These are phyloP conservation scores for Gerris lacustris DNA, from an alignment of 2,888 invertebrate genomes.

Conservation along the genomic window DNA sequence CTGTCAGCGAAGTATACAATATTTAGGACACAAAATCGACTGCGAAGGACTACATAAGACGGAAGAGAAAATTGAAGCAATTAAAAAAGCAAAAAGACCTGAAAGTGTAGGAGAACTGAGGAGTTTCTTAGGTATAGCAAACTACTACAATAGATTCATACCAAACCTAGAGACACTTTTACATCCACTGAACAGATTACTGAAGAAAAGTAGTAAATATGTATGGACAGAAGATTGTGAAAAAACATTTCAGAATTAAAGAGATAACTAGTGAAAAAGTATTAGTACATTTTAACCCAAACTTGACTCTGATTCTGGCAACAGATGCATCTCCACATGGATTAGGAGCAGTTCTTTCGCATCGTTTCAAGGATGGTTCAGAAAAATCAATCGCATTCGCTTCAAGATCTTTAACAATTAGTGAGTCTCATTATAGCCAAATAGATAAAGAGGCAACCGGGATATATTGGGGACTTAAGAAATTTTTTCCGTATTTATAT, in stretches of 20 bases:
- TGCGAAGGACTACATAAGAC: constrained; percentile 15
- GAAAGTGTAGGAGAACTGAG: constrained; percentile 7
- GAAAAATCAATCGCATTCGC: constrained; percentile 16
- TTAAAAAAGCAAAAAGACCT: constrained; percentile 10
- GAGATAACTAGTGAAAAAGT: constrained; percentile 16
- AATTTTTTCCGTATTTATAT: too few relatives aligned
- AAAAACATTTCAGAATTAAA: neutral
- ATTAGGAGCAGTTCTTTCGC: constrained; percentile 25
- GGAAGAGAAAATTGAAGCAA: constrained; percentile 12
- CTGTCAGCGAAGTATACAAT: constrained; percentile 7
- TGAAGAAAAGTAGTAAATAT: constrained; percentile 7
- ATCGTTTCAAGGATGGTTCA: constrained; percentile 16
- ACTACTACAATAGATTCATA: constrained; percentile 15
- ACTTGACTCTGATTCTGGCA: constrained; percentile 12
- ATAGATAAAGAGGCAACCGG: constrained; percentile 12
- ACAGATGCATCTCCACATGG: constrained; percentile 23
- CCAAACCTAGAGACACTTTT: constrained; percentile 8
- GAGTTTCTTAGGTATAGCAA: constrained; percentile 13
- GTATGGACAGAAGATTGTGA: constrained; percentile 16
- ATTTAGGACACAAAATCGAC: constrained; percentile 12
- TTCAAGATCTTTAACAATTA: constrained; percentile 11
- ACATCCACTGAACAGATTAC: constrained; percentile 8
- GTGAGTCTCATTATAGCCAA: constrained; percentile 5
- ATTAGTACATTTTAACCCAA: constrained; percentile 21
- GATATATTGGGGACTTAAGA: constrained; percentile 5